Base-by-base conservation (phyloP, 2,797 vertebrate genomes). In the Neosalanx taihuensis region DNA sequence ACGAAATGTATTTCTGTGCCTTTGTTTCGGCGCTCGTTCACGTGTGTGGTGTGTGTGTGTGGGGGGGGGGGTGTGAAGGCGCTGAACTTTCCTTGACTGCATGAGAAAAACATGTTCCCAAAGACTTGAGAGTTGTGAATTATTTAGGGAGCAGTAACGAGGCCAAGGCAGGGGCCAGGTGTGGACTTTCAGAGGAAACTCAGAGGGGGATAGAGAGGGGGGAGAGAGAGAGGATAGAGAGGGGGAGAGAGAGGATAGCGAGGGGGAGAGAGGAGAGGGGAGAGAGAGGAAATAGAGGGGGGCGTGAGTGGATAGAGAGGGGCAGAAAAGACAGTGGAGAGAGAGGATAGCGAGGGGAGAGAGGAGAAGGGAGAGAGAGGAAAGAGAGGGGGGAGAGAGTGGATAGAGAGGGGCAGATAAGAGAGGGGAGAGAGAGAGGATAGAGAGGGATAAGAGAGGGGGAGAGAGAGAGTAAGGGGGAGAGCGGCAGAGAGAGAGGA, bases 41-140 rank as follows among this genome's bases (percentile, higher is more conserved):
- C 2, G 4, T 58, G 70, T 69, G 72, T 67, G 49, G 20, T 20
- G 67, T 33, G 73, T 74, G 69, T 64, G 33, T 31, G 41, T 23
- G 49, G 46, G 67, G 35, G 62, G 20, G 63, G 41, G 64, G 46
- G 68, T 65, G 69, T 74, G 84, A 84, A 86, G 76, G 76, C 79
- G 71, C 53, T 53, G 69, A 76, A 83, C 77, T 80, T 85, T 86
- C 77, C 79, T 88, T 79, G 74, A 86, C 62, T 46, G 64, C 80
- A 89, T 91, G 82, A 92, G 91, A 92, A 90, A 91, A 88, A 88
- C 83, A 90, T 90, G 76, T 53, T 72, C 79, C 74, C 79, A 84
- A 88, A 88, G 84, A 88, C 76, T 86, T 81, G 78, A 77, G 80
- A 81, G 79, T 70, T 15, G 84, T 92, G 83, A 91, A 92, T 92